Evolutionary conservation across 2,888 invertebrate genomes (phyloP), one percentile per base, ranked within the genome.

Genomic region (Leptothorax acervorum): DNA sequence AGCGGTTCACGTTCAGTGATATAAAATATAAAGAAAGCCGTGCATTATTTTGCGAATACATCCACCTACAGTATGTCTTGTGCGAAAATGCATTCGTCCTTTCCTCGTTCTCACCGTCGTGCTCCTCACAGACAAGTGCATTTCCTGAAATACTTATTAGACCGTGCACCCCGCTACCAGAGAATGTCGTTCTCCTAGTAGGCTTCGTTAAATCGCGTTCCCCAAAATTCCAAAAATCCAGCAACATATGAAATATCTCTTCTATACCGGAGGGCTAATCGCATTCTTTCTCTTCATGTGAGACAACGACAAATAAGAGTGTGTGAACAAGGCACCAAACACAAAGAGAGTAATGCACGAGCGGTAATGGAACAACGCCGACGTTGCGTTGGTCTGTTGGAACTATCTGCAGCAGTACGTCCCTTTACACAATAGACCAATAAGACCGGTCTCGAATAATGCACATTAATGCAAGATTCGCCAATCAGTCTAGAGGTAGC

Each of bases 21-120:
- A 84, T 87, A 87, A 90, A 91, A 91, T 90, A 84, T 89, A 90
- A 91, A 91, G 88, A 89, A 90, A 85, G 57, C 84, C 74, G 70
- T 90, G 82, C 88, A 90, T 90, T 90, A 90, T 90, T 90, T 90
- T 87, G 74, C 82, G 84, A 71, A 84, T 45, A 83, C 86, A 78
- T 85, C 85, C 79, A 76, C 86, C 83, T 76, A 18, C 9, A 60
- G 63, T 68, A 57, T 31, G 73, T 23, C n/a, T 79, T 66, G 57
- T 73, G 62, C 68, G n/a, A 53, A 75, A 84, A 82, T 76, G 53
- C 23, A 48, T 81, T 82, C 66, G 66, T 62, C n/a, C 62, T 18
- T 51, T 31, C 15, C 51, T 31, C 53, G 51, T 62, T 60, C n/a
- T 42, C 65, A 3, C 45, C 42, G 1, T 42, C 55, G 31, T 51